Percentiles rank a stretch among this genome's conserved stretches.
phyloP scores from a whole-genome alignment of 1,140 invertebrate genomes.

The Panagrolaimus sp. region DNA sequence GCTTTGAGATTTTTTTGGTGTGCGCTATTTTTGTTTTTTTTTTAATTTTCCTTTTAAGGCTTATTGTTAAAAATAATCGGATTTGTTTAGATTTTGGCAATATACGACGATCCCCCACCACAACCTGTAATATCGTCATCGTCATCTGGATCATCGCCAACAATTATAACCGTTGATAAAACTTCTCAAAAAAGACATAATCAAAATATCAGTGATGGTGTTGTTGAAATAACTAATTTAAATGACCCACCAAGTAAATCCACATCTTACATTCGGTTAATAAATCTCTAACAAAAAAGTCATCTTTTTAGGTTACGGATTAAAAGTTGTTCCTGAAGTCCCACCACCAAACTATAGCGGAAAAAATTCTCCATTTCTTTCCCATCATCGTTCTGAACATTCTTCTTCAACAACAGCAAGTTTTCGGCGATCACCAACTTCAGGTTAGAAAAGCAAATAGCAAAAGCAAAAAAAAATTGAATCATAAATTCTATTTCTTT shows the following conservation, averaged over 20 bases:
- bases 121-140: not conserved
- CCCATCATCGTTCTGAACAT: constrained; percentile 1
- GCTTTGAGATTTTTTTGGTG: too few relatives aligned
- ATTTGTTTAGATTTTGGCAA: constrained; percentile 4
- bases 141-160: not conserved
- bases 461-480: too few relatives aligned
- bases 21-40: too few relatives aligned
- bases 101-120: not conserved
- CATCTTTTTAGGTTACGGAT: not conserved
- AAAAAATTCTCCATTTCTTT: not conserved
- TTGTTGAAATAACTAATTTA: constrained; percentile 16
- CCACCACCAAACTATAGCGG: not conserved
- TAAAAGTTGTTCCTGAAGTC: not conserved
- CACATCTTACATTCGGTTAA: not conserved
- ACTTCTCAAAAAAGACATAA: not conserved
- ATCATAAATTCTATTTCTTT: too few relatives aligned
- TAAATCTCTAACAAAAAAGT: not conserved
- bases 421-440: constrained; percentile 7
- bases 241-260: not conserved
- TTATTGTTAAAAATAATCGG: not conserved
- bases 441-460: not conserved
- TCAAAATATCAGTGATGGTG: not conserved
- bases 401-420: constrained; percentile 2
- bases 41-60: too few relatives aligned
- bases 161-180: constrained; percentile 9